These are phyloP conservation scores for Anarsia innoxiella DNA, from an alignment of 2,888 invertebrate species.

Conservation along the genomic window DNA sequence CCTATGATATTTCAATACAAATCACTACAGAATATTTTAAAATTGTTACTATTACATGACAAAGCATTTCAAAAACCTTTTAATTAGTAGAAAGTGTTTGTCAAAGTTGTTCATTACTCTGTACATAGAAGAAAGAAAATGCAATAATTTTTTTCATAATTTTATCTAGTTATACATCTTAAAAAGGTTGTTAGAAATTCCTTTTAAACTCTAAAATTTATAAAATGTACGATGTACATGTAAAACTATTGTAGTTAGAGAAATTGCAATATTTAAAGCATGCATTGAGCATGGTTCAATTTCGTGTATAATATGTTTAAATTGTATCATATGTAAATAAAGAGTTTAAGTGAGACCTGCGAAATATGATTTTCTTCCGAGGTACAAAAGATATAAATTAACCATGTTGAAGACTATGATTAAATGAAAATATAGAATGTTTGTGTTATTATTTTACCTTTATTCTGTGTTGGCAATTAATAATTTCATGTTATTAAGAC, in stretches of 20 bases:
- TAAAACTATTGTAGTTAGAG: slow-evolving; percentile 62
- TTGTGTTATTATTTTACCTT: too few relatives aligned
- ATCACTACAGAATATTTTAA: slow-evolving; percentile 30
- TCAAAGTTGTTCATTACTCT: slow-evolving; percentile 40
- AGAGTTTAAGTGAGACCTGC: slow-evolving; percentile 64
- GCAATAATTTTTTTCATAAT: slow-evolving; percentile 69
- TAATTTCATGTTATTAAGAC: too few relatives aligned
- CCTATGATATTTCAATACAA: slow-evolving; percentile 35
- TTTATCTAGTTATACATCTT: slow-evolving; percentile 50
- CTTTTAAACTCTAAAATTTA: slow-evolving; percentile 43
- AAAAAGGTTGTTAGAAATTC: slow-evolving; percentile 51
- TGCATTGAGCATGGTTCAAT: slow-evolving; percentile 47
- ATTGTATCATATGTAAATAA: slow-evolving; percentile 73
- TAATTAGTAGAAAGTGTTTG: slow-evolving; percentile 36
- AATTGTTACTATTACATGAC: slow-evolving; percentile 31
- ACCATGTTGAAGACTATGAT: slow-evolving; percentile 74
- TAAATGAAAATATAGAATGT: slow-evolving; percentile 61
- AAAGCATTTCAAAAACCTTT: slow-evolving; percentile 27
- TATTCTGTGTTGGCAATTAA: too few relatives aligned
- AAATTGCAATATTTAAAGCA: slow-evolving; percentile 55
- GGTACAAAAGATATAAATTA: slow-evolving; percentile 71
- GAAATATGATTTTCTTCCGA: slow-evolving; percentile 74
- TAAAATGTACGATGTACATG: slow-evolving; percentile 66
- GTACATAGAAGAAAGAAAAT: slow-evolving; percentile 47
- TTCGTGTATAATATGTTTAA: slow-evolving; percentile 59